A percentile compares a stretch with the other conserved stretches of the same genome.
Conservation (phyloP, 2,113 vertebrate species). For the Sinocyclocheilus maitianheensis region DNA sequence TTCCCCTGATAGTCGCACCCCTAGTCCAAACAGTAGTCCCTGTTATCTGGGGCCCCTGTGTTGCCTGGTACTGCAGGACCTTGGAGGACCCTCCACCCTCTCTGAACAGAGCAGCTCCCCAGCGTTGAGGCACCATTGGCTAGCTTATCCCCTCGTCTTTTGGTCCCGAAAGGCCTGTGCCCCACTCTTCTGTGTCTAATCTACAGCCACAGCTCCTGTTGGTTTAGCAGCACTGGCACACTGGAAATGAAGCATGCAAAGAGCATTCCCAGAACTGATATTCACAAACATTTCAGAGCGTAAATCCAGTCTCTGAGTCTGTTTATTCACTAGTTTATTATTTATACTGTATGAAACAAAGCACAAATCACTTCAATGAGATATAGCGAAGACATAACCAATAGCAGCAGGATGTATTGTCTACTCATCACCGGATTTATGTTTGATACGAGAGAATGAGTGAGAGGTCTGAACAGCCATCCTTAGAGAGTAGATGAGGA, state of each 20-base stretch:
- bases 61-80: conserved; percentile 50
- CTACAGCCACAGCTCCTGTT: not conserved
- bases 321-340: not conserved
- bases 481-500: conserved; percentile 49
- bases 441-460: conserved; percentile 28
- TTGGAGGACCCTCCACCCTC: conserved; percentile 31
- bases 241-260: conserved; percentile 7
- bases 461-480: conserved; percentile 31
- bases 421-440: not conserved
- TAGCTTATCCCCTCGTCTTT: conserved; percentile 37
- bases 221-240: not conserved
- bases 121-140: not conserved
- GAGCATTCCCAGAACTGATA: not conserved
- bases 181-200: conserved; percentile 13
- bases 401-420: not conserved
- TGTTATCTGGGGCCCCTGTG: conserved; percentile 55
- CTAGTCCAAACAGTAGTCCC: conserved; percentile 45
- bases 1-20: conserved; percentile 26
- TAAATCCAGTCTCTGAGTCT: not conserved
- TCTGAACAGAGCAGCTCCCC: conserved; percentile 22
- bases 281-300: not conserved
- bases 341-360: not conserved
- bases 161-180: not conserved
- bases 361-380: not conserved
- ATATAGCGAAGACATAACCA: not conserved